These are phyloP conservation scores for Drosophila recens DNA, from an alignment of 2,888 invertebrate species.

Conservation along the genomic window DNA sequence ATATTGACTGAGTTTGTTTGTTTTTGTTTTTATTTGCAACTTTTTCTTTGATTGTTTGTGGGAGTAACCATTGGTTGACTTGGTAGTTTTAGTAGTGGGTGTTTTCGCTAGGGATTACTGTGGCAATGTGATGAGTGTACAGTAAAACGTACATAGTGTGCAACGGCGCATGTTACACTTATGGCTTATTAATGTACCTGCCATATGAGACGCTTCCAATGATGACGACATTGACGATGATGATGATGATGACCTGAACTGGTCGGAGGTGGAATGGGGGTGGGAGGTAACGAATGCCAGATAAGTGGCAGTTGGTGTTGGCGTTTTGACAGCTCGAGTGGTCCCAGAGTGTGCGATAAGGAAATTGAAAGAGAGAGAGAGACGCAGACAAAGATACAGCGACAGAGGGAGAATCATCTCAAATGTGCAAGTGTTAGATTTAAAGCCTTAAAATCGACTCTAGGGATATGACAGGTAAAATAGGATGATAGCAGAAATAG, in stretches of 20 bases:
- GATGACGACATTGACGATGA: constrained; percentile 23
- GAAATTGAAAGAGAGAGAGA: constrained; percentile 11
- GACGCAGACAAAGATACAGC: not conserved
- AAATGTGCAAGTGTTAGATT: constrained; percentile 16
- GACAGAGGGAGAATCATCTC: not conserved
- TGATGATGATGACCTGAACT: constrained; percentile 18
- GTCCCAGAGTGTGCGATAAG: constrained; percentile 20
- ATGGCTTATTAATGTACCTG: constrained; percentile 66
- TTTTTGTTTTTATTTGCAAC: not conserved
- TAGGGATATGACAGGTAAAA: not conserved
- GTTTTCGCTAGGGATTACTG: constrained; percentile 9
- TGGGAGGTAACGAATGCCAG: constrained; percentile 24
- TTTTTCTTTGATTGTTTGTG: constrained; percentile 31
- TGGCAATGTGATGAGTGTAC: not conserved
- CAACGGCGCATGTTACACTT: constrained; percentile 47
- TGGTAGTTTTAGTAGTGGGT: constrained; percentile 4
- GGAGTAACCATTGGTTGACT: constrained; percentile 14
- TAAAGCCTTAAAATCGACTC: constrained; percentile 12
- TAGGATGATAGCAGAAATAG: not conserved
- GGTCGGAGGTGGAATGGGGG: not conserved
- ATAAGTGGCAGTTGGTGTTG: constrained; percentile 62
- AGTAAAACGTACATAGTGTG: constrained; percentile 18
- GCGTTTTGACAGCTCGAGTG: constrained; percentile 62
- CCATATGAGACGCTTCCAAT: constrained; percentile 37
- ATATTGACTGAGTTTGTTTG: constrained; percentile 17